Conservation (phyloP, 2,888 invertebrate species). For the Hybos culiciformis region DNA sequence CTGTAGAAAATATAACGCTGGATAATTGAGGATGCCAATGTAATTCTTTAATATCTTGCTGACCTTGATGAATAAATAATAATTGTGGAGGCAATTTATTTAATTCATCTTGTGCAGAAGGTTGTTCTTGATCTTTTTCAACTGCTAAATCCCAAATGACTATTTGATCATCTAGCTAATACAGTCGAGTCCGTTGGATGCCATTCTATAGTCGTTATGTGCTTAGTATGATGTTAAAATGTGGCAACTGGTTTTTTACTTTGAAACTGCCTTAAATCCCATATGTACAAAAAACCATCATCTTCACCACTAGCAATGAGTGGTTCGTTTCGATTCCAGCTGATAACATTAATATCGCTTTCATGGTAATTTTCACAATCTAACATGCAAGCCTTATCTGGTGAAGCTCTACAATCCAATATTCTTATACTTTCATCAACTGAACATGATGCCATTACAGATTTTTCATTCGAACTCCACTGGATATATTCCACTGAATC, state of each 20-base stretch:
- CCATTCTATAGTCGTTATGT: constrained; percentile 96
- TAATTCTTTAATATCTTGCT: constrained; percentile 92
- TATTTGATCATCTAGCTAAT: constrained; percentile 88
- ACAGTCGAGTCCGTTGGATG: constrained; percentile 86
- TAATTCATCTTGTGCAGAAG: constrained; percentile 38
- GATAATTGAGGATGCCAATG: constrained; percentile 97
- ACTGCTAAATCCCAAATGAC: constrained; percentile 94
- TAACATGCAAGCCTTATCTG: constrained; percentile 83
- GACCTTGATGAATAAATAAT: constrained; percentile 95
- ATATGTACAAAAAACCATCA: constrained; percentile 85
- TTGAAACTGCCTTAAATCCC: constrained; percentile 85
- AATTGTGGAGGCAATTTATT: constrained; percentile 85
- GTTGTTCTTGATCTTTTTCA: constrained; percentile 56
- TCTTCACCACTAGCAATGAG: constrained; percentile 90
- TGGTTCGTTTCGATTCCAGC: constrained; percentile 88
- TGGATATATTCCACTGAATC: constrained; percentile 95
- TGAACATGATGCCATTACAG: constrained; percentile 80
- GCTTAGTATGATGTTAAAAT: constrained; percentile 89
- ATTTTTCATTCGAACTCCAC: constrained; percentile 92
- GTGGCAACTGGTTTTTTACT: constrained; percentile 70
- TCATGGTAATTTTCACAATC: constrained; percentile 74
- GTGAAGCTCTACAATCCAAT: constrained; percentile 85
- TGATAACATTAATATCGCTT: constrained; percentile 91
- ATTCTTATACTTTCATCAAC: constrained; percentile 83
- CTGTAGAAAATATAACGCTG: constrained; percentile 85